These are phyloP conservation scores for Mycteria americana DNA, from an alignment of 2,797 vertebrate species.

Conservation along the genomic window DNA sequence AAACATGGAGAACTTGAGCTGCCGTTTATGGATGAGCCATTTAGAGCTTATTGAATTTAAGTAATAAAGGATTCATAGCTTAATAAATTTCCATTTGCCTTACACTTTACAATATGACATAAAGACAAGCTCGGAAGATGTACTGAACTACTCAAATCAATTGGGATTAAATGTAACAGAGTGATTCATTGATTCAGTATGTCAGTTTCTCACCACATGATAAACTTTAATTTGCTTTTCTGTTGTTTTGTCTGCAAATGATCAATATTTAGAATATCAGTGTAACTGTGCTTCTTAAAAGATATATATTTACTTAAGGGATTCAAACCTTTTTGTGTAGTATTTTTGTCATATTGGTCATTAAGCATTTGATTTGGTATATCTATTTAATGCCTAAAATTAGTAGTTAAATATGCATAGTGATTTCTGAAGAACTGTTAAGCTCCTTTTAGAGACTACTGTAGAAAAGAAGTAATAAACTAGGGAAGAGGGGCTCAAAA, in stretches of 20 bases:
- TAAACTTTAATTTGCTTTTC: constrained; percentile 53
- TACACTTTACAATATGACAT: neutral
- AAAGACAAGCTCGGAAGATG: neutral
- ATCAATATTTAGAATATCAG: constrained; percentile 34
- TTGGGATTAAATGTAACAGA: constrained; percentile 29
- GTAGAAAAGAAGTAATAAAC: neutral
- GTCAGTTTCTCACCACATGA: neutral
- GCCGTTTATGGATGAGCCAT: neutral
- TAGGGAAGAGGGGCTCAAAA: neutral
- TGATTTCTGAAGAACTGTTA: neutral
- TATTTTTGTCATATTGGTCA: neutral
- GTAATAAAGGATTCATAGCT: constrained; percentile 56
- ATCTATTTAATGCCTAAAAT: neutral
- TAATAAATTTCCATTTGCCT: constrained; percentile 57
- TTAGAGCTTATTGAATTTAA: constrained; percentile 35
- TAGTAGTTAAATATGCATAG: neutral
- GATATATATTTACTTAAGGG: neutral
- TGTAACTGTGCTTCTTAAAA: neutral
- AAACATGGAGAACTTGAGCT: neutral
- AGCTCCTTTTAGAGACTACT: neutral
- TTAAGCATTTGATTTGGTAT: neutral
- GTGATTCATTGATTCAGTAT: constrained; percentile 30
- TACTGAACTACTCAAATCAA: constrained; percentile 36
- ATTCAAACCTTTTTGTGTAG: neutral
- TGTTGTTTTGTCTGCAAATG: constrained; percentile 37